Conservation (phyloP, 2,888 invertebrate species). For the Marronus borbonicus region DNA sequence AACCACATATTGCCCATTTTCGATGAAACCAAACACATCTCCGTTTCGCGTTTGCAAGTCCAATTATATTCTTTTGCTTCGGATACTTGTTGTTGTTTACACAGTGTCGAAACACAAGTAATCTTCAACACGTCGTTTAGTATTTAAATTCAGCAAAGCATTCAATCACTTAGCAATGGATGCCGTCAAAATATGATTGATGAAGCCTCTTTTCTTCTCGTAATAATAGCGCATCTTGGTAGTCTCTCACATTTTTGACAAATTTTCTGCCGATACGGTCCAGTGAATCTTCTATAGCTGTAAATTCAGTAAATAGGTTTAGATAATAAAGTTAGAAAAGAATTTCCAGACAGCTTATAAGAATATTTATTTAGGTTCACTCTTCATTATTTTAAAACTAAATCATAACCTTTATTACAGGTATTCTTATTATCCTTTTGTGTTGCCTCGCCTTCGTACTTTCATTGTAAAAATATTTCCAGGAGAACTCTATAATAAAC, state of each 20-base stretch:
- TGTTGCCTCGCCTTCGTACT: no score
- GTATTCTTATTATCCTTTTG: no score
- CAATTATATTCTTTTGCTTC: slow-evolving; percentile 25
- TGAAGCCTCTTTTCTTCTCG: slow-evolving; percentile 1
- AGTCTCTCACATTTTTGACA: no score
- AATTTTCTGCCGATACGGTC: neutral
- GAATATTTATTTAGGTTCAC: no score
- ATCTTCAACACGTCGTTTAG: slow-evolving; percentile 25
- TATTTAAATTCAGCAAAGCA: slow-evolving; percentile 29
- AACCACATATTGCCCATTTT: slow-evolving; percentile 13
- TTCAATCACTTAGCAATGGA: slow-evolving; percentile 13
- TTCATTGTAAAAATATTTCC: neutral
- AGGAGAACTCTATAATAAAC: slow-evolving; percentile 20
- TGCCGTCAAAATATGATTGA: slow-evolving; percentile 19
- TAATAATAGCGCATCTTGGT: neutral
- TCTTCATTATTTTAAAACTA: no score
- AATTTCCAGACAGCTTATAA: no score
- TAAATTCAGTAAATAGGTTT: no score
- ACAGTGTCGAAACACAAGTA: slow-evolving; percentile 24
- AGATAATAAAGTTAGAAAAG: no score
- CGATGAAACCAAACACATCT: neutral
- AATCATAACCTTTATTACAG: no score
- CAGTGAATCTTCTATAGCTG: no score
- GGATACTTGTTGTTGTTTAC: slow-evolving; percentile 27
- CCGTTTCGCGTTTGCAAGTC: neutral